A percentile compares a stretch with the other conserved stretches of the same genome.
Conservation (phyloP, 2,797 vertebrate genomes). For the Lagorchestes hirsutus region DNA sequence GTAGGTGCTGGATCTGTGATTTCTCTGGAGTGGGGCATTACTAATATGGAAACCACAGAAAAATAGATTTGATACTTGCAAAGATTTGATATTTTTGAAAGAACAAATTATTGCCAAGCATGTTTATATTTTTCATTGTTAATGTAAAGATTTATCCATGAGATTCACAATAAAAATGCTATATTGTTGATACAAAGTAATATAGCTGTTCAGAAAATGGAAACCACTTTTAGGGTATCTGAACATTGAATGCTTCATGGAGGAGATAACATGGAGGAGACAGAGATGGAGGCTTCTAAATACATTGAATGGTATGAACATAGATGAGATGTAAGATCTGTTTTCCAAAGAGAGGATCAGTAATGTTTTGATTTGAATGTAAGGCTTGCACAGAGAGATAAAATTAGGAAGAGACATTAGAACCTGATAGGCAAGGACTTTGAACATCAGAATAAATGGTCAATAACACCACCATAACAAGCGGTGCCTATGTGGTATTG, state of each 20-base stretch:
- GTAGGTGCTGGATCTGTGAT: not conserved
- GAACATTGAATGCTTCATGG: not conserved
- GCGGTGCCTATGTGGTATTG: not conserved
- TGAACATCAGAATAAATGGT: not conserved
- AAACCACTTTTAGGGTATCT: not conserved
- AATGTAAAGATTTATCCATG: not conserved
- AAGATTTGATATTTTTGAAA: not conserved
- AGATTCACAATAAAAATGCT: not conserved
- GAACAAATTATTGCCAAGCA: not conserved
- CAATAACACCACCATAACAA: not conserved
- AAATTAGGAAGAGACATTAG: not conserved
- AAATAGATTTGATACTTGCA: not conserved
- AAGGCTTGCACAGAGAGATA: not conserved
- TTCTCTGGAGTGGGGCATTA: not conserved
- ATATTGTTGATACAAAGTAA: not conserved
- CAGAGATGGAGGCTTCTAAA: not conserved
- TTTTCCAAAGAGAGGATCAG: not conserved
- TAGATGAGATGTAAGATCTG: not conserved
- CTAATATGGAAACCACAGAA: not conserved
- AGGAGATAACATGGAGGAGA: not conserved
- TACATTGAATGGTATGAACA: not conserved
- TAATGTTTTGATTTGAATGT: not conserved
- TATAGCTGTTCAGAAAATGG: not conserved
- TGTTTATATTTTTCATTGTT: too few species aligned
- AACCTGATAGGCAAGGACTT: not conserved